Conservation (phyloP, 2,888 invertebrate genomes). For the Euplagia quadripunctaria region DNA sequence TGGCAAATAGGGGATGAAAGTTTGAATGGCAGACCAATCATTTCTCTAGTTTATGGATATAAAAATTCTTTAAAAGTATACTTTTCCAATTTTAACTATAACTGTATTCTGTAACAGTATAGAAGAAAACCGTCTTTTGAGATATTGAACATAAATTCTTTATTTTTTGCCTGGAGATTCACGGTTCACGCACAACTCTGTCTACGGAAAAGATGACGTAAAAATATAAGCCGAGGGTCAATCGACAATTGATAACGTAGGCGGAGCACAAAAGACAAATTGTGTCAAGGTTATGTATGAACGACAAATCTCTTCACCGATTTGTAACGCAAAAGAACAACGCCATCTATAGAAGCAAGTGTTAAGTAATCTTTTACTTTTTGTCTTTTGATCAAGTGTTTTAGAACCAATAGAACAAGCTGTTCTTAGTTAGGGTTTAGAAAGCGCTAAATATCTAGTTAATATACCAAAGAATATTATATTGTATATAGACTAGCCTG, state of each 20-base stretch:
- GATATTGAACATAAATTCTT: background rate
- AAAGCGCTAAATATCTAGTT: no score
- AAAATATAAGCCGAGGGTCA: background rate
- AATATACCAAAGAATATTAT: no score
- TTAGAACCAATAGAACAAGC: background rate
- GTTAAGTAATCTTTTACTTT: background rate
- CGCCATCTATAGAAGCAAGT: background rate
- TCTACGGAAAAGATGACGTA: background rate
- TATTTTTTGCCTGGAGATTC: no score
- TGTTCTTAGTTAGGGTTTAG: no score
- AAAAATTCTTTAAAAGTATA: no score
- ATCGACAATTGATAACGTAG: constrained; percentile 2
- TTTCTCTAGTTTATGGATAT: no score
- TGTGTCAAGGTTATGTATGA: background rate
- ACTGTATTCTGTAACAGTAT: no score
- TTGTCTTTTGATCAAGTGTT: background rate
- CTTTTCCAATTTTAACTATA: no score
- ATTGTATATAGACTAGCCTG: no score
- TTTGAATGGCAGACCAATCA: no score
- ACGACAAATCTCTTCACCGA: background rate
- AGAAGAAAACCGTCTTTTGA: background rate
- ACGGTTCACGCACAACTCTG: background rate
- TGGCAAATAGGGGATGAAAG: no score
- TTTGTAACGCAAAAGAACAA: background rate
- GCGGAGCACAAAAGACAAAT: background rate